phyloP scores from a whole-genome alignment of 2,113 vertebrate species.

The Corythornis vintsioides region DNA sequence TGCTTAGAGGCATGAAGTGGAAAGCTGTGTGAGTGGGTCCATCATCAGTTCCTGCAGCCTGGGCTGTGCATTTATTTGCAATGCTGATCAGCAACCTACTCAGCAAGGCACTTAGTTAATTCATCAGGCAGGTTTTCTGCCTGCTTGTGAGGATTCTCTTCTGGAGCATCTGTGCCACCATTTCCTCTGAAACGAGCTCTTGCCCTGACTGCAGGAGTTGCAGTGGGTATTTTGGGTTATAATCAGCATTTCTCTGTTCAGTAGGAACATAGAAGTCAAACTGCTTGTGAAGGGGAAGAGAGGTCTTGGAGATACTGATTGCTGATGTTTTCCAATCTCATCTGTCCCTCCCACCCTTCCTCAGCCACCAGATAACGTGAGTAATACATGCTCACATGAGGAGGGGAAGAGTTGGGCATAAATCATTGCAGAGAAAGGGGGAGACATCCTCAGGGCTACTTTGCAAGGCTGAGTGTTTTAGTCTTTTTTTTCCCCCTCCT shows the following conservation, averaged over 20 bases:
- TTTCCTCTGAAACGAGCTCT: not conserved
- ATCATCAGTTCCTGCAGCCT: not conserved
- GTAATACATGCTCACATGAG: not conserved
- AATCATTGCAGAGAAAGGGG: not conserved
- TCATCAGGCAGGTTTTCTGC: not conserved
- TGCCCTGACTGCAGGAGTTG: not conserved
- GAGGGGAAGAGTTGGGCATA: not conserved
- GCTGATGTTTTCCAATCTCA: not conserved
- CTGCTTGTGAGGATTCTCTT: not conserved
- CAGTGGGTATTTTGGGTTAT: not conserved
- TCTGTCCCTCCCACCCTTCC: not conserved
- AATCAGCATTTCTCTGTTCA: not conserved
- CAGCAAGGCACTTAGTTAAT: not conserved
- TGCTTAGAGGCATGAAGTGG: not conserved
- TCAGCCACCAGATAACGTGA: not conserved
- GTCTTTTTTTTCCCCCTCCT: not conserved
- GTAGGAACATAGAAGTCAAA: not conserved
- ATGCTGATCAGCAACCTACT: not conserved
- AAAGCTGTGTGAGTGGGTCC: not conserved
- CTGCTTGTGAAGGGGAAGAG: not conserved
- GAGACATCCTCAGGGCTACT: not conserved
- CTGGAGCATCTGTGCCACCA: fast-evolving
- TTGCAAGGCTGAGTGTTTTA: not conserved
- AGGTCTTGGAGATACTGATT: not conserved
- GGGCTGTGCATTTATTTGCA: not conserved